These are phyloP conservation scores for Aproaerema taeniolella DNA, from an alignment of 2,888 invertebrate genomes.

Conservation along the genomic window DNA sequence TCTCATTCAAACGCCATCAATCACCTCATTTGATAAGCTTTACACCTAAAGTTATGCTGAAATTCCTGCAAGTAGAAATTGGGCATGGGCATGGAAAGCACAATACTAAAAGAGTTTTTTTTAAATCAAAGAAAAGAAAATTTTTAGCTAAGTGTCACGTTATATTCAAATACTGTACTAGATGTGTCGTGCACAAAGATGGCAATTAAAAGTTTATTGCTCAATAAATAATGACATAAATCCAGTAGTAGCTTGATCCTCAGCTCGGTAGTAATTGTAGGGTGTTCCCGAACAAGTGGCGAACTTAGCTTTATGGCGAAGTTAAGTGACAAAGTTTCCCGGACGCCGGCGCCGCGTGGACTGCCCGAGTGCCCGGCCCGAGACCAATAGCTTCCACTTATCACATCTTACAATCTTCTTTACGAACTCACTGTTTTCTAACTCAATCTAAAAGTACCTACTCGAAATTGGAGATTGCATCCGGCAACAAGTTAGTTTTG, in stretches of 20 bases:
- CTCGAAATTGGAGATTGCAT: too few species aligned
- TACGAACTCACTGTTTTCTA: too few species aligned
- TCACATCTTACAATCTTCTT: not conserved
- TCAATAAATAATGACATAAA: slow-evolving; percentile 34
- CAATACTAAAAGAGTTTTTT: too few species aligned
- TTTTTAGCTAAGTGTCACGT: too few species aligned
- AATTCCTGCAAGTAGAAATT: too few species aligned
- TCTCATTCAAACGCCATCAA: not conserved
- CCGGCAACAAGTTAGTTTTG: too few species aligned
- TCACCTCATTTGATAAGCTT: slow-evolving; percentile 1
- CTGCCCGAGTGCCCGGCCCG: not conserved
- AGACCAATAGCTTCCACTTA: not conserved
- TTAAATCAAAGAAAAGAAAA: too few species aligned
- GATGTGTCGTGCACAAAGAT: too few species aligned
- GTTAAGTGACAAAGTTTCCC: slow-evolving; percentile 48
- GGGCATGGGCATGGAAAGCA: too few species aligned
- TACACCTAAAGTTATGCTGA: not conserved
- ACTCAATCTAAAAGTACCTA: too few species aligned
- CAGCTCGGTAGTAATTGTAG: slow-evolving; percentile 35
- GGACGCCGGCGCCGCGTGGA: slow-evolving; percentile 38
- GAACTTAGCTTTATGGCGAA: slow-evolving; percentile 49
- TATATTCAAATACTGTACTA: too few species aligned
- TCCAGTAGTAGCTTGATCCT: slow-evolving; percentile 28
- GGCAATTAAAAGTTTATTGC: slow-evolving; percentile 29
- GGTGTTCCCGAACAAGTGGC: slow-evolving; percentile 40